Percentiles rank a stretch among this genome's conserved stretches.
phyloP scores from a whole-genome alignment of 2,113 vertebrate species.

The Centropus bengalensis region DNA sequence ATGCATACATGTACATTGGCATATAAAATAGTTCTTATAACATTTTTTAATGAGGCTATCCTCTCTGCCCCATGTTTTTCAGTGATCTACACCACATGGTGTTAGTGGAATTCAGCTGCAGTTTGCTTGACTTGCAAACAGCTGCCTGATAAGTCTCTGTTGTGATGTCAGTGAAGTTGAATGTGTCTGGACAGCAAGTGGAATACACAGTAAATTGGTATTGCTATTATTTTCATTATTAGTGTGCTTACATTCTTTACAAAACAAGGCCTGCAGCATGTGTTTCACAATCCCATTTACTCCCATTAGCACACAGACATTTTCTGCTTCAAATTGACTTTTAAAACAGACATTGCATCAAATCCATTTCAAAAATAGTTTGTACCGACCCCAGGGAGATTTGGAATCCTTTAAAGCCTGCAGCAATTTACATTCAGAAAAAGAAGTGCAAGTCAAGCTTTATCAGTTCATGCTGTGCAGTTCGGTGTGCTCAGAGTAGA shows the following conservation, averaged over 20 bases:
- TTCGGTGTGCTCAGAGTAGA: background rate
- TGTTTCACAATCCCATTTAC: slow-evolving; percentile 28
- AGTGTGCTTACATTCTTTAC: background rate
- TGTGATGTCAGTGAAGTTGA: background rate
- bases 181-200: background rate
- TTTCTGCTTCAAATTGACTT: slow-evolving; percentile 36
- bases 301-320: slow-evolving; percentile 11
- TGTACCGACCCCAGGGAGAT: background rate
- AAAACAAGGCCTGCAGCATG: background rate
- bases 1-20: background rate
- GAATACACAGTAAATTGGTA: background rate
- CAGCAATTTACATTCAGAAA: slow-evolving; percentile 51
- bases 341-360: background rate
- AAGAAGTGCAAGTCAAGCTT: slow-evolving; percentile 30
- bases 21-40: background rate
- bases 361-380: slow-evolving; percentile 54
- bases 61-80: background rate
- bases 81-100: background rate
- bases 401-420: slow-evolving; percentile 49
- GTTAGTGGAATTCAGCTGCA: background rate
- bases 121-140: background rate
- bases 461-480: slow-evolving; percentile 50
- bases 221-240: background rate
- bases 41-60: background rate
- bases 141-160: background rate